Base-by-base conservation (phyloP, 1,140 invertebrate species). In the Littorina saxatilis region DNA sequence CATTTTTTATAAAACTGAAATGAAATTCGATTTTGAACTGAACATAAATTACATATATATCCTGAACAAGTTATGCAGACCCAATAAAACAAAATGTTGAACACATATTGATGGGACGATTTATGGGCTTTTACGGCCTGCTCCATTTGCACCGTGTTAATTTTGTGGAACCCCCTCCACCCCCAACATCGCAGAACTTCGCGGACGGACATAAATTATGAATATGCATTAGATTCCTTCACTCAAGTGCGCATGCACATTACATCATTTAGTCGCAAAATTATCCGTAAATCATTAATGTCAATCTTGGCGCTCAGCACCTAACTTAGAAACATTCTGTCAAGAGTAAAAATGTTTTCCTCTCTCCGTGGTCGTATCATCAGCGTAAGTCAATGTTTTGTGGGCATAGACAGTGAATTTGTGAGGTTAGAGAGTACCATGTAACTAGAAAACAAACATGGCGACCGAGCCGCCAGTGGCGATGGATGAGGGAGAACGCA, bases 401-500 rank as follows among this genome's bases (percentile, higher is more conserved):
- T 52, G 2, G 35, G 3, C 27, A 29, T 47, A 81, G 40, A 55
- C 23, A 11, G 37, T n/a, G 23, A 52, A 37, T 39, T 35, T 17
- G 43, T 50, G 35, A 61, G 13, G 47, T 76, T 79, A 37, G 76
- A 78, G 75, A 50, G 32, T 75, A 83, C 39, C 63, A 52, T 80
- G 81, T 80, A 81, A 85, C 81, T 77, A 80, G 68, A 86, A 84
- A 86, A 85, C 86, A 90, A 89, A 87, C 76, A 90, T 90, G 89
- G 87, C 90, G 79, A 82, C 85, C 50, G 87, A 89, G 39, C 83
- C 70, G 37, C 81, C 85, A 58, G 89, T 91, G 87, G 91, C 85
- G 55, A 90, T 91, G 87, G 91, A 92, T 82, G 91, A 91, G 80
- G 88, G 87, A 82, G 97, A 99, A 93, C 95, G 97, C 90, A 98